Evolutionary conservation across 2,797 vertebrate genomes (phyloP).

Genomic region (Takifugu ocellatus): DNA sequence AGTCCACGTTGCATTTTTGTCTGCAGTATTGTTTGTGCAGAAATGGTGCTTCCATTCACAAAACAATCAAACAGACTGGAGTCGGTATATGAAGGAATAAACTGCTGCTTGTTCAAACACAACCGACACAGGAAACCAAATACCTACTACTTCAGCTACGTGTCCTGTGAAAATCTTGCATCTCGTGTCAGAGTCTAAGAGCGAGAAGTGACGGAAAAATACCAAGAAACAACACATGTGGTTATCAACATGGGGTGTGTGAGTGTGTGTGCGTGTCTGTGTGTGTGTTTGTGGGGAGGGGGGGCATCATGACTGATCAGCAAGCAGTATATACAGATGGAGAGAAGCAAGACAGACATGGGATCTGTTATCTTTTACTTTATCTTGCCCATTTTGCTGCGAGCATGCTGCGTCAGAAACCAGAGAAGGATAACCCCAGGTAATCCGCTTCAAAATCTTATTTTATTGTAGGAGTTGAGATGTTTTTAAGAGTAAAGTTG

Average conservation of each 20-base stretch:
- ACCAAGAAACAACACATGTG: slow-evolving; percentile 4
- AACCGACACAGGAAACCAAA: slow-evolving; percentile 45
- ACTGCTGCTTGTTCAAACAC: not conserved
- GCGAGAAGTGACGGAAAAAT: not conserved
- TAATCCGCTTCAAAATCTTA: slow-evolving; percentile 15
- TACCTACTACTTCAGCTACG: not conserved
- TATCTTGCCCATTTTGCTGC: slow-evolving; percentile 15
- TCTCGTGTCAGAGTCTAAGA: not conserved
- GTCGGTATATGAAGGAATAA: slow-evolving; percentile 27
- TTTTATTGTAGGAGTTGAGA: not conserved
- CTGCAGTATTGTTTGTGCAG: not conserved
- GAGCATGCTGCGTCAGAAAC: slow-evolving; percentile 30
- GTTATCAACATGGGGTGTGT: not conserved
- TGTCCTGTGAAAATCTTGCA: slow-evolving; percentile 3
- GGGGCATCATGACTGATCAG: no score
- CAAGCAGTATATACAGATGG: not conserved
- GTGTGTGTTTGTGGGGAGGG: no score
- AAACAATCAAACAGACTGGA: not conserved
- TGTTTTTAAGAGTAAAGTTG: no score
- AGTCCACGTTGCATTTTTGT: not conserved
- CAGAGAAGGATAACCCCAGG: slow-evolving; percentile 16
- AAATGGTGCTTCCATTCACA: not conserved
- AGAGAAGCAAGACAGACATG: slow-evolving; percentile 21
- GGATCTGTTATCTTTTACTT: slow-evolving; percentile 17
- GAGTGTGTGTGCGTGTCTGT: no score